Base-by-base conservation (phyloP, 2,797 vertebrate genomes). In the Sebastes wilsoni region DNA sequence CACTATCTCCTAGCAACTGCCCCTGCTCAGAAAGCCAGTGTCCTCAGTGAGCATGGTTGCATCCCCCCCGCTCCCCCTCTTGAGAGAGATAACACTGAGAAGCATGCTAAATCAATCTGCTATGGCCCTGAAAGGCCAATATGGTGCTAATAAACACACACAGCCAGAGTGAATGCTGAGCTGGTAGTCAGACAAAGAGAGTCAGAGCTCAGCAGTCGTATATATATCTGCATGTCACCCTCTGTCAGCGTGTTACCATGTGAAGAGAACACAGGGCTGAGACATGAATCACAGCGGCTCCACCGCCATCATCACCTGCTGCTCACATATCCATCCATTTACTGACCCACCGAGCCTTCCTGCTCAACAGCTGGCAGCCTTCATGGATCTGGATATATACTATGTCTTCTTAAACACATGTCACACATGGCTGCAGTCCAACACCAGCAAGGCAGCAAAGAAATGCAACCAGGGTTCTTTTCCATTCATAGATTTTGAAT, bases 71-170 rank as follows among this genome's bases (percentile, higher is more conserved):
- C 18, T 10, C 8, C 34, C 58, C 61, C n/a, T 28, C 36, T 52
- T 23, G 46, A 83, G 56, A 84, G 60, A 79, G 62, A 79, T 83
- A 77, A 88, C 87, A 77, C 87, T 76, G 85, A 82, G 85, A 89
- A 90, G 88, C 92, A 79, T 93, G 87, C 88, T 88, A 91, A 96
- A 96, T 94, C 92, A 92, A 96, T 97, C 93, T 90, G 93, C 87
- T 80, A 93, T 88, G 77, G 91, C 83, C 78, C 88, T 91, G 94
- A 93, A 94, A 95, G 75, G 91, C 93, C 94, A 94, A 95, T 94
- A 94, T 80, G 83, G 91, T 89, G 81, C 88, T 87, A 90, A 94
- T 94, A 94, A 91, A 93, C 76, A 79, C 71, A 70, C 65, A 56
- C 32, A 58, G 23, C 12, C 76, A 49, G 27, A 69, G 61, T 59